phyloP scores from a whole-genome alignment of 2,888 invertebrate genomes.

The Nephrotoma appendiculata region DNA sequence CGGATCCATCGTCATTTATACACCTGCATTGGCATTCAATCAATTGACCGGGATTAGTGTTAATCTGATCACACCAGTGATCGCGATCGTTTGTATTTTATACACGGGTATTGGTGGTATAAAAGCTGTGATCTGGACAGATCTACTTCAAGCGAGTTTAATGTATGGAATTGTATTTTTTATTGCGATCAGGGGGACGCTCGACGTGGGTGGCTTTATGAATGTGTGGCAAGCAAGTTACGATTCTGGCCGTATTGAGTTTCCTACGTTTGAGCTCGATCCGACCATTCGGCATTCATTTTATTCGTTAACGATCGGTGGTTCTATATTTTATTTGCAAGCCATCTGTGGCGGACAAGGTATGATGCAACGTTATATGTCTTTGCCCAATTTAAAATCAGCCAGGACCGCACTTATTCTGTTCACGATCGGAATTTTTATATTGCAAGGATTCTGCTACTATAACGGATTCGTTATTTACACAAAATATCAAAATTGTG shows the following conservation, averaged over 20 bases:
- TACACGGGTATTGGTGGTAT: not conserved
- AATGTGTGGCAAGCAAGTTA: not conserved
- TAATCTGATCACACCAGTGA: not conserved
- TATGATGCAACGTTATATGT: conserved; percentile 71
- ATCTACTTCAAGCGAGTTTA: not conserved
- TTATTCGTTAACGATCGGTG: not conserved
- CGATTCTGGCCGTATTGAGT: not conserved
- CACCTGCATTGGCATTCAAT: not conserved
- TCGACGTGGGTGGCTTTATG: not conserved
- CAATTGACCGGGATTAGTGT: not conserved
- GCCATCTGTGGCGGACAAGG: conserved; percentile 38
- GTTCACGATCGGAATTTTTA: conserved; percentile 45
- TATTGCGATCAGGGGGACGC: not conserved
- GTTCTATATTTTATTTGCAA: not conserved
- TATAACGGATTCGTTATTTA: conserved; percentile 63
- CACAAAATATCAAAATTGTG: conserved; percentile 41
- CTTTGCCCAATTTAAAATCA: conserved; percentile 44
- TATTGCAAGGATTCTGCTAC: not conserved
- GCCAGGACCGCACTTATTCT: conserved; percentile 36
- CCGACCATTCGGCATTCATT: not conserved
- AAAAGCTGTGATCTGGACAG: not conserved
- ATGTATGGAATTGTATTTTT: not conserved
- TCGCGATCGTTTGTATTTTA: not conserved
- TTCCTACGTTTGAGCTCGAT: not conserved
- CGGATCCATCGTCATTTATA: not conserved